Base-by-base conservation (phyloP, 2,113 vertebrate species). In the Pygoscelis adeliae region DNA sequence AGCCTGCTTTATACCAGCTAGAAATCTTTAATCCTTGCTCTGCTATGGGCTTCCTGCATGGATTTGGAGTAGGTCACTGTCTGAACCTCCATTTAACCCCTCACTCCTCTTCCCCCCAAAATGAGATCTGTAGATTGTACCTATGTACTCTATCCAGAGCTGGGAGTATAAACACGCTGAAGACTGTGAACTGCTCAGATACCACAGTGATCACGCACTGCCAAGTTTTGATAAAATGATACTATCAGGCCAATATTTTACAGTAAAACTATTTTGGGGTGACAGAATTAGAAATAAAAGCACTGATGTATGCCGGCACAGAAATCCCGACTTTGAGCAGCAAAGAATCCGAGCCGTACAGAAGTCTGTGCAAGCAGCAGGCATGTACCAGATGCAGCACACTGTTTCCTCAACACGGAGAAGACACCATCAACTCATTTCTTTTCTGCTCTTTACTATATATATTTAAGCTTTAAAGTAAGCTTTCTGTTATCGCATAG, bases 361-460 rank as follows among this genome's bases (percentile, higher is more conserved):
- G 59, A 83, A 89, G 55, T 29, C 86, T 86, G 58, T 81, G 61
- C 55, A 52, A 89, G 76, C 62, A 88, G 65, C 83, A 89, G 72
- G 44, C 52, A 3, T 3, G 40, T 18, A 66, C 13, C 65, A 89
- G 65, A 70, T 72, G 67, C 86, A 78, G 63, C 90, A 49, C 1
- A 1, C 49, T 26, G 49, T 71, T 87, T 89, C 56, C 65, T 55
- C 83, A 87, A 81, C 11, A 56, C 4, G 1, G 23, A 78, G 55
- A 78, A 65, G 47, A 67, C 52, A 91, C n/a, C 55, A 81, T 73
- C 72, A 79, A 5, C 46, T 81, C 67, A 9, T 7, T 20, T 38
- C 23, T 92, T 53, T 82, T 85, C 55, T 81, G 61, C 65, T 93
- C 47, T 89, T 85, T 58, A 55, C 61, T 55, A 12, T 10, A 40